A percentile compares a stretch with the other conserved stretches of the same genome.
Conservation (phyloP, 2,797 vertebrate genomes). For the Bradypodion pumilum region DNA sequence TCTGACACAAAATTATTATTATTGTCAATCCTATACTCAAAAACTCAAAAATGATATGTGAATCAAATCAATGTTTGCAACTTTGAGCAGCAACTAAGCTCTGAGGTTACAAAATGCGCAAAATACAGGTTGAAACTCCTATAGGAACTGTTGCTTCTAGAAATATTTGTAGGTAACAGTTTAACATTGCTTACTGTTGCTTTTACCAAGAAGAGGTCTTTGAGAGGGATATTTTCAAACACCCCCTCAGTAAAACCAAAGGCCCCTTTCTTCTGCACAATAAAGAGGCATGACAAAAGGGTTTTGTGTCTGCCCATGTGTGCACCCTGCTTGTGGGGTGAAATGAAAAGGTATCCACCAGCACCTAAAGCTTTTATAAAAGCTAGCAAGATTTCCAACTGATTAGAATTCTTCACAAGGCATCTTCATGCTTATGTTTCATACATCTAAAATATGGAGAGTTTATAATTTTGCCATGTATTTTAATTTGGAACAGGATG, state of each 20-base stretch:
- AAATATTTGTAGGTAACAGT: conserved; percentile 19
- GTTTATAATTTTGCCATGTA: neutral
- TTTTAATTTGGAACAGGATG: conserved; percentile 9
- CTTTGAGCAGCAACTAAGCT: conserved; percentile 40
- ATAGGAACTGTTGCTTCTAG: neutral
- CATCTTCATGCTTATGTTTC: rapidly evolving
- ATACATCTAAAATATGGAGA: neutral
- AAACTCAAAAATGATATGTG: conserved; percentile 53
- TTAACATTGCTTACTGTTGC: conserved; percentile 1
- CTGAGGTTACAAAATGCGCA: rapidly evolving
- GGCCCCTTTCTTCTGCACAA: neutral
- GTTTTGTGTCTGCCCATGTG: no score
- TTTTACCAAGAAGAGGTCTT: neutral
- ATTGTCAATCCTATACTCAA: conserved; percentile 28
- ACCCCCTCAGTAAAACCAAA: neutral
- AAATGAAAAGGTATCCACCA: neutral
- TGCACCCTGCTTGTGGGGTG: neutral
- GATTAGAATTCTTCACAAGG: neutral
- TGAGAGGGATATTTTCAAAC: neutral
- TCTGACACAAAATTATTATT: no score
- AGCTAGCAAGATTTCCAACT: conserved; percentile 5
- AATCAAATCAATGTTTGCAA: conserved; percentile 25
- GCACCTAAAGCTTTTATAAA: neutral
- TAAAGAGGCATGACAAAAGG: neutral
- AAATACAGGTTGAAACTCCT: neutral